These are phyloP conservation scores for Agonopterix subpropinquella DNA, from an alignment of 2,888 invertebrate genomes.

Conservation along the genomic window DNA sequence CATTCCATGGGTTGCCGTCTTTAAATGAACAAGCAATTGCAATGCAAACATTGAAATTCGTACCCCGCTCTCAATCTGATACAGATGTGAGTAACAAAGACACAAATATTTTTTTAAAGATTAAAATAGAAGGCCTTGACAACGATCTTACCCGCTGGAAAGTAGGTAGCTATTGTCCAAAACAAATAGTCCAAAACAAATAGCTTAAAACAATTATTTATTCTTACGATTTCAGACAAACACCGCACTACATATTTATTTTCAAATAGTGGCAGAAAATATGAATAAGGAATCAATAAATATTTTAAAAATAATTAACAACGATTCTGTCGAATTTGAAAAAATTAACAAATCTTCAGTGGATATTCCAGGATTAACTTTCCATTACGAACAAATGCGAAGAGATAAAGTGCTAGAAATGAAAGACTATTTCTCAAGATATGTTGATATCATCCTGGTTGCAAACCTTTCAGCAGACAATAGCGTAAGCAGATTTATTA, in stretches of 20 bases:
- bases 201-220: no score
- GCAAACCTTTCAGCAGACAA: slow-evolving; percentile 21
- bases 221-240: slow-evolving; percentile 3
- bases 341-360: background rate
- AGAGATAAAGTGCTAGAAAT: slow-evolving; percentile 1
- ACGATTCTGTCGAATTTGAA: background rate
- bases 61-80: background rate
- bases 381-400: background rate
- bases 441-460: slow-evolving; percentile 21
- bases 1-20: slow-evolving; percentile 21
- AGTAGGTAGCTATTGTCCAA: no score
- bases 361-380: background rate
- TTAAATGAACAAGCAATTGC: background rate
- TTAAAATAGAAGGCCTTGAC: background rate
- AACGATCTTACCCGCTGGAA: background rate
- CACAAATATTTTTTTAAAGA: background rate
- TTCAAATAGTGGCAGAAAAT: slow-evolving; percentile 34
- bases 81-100: background rate
- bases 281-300: slow-evolving; percentile 20
- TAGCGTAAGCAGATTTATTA: slow-evolving; percentile 17
- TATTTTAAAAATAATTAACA: slow-evolving; percentile 17
- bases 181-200: no score
- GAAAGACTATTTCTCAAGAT: slow-evolving; percentile 2
- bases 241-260: slow-evolving; percentile 16
- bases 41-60: background rate